Evolutionary conservation across 2,888 invertebrate species (phyloP), one percentile per base, ranked within the genome.

Genomic region (Latrodectus elegans): DNA sequence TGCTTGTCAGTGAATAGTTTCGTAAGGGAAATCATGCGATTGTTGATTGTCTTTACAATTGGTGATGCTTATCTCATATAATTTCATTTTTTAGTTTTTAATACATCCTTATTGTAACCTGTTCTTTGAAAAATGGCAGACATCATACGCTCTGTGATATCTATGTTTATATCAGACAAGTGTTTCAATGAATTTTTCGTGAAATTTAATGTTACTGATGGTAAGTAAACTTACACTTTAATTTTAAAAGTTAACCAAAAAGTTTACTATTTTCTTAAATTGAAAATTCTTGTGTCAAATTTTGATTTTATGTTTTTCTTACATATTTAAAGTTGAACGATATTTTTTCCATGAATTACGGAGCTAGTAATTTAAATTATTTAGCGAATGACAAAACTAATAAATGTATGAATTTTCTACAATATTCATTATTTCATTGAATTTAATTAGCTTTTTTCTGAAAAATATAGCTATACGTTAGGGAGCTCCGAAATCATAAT

Each of bases 121-220:
- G 1, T 80, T 8, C 52, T 6, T 6, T 53, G 22, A 8, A 88
- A 84, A 68, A 88, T 88, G 88, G 80, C 68, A 10, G 73, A 84
- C 10, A 72, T 71, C 60, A 75, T 88, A 9, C 75, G 82, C 3
- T 74, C 74, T 64, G 38, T 84, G 8, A 51, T 84, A 8, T 60
- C 88, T 1, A 65, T 80, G 14, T 84, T 88, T 51, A 70, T 88
- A 22, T 80, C 88, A 1, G 84, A 84, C n/a, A 83, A 71, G 22
- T 88, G 88, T 51, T 84, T 84, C 51, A 76, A 84, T 51, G 88
- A 88, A 75, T 88, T 88, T 14, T 88, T 88, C 17, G 80, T 88
- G 8, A 88, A 88, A 52, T 80, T 88, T 49, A 88, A 88, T 71
- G 15, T 88, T 10, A 26, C 75, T 9, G 84, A 88, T 55, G 80